Percentiles rank a stretch among this genome's conserved stretches.
phyloP scores from a whole-genome alignment of 2,113 vertebrate genomes.

The Orthochromis indermauri region DNA sequence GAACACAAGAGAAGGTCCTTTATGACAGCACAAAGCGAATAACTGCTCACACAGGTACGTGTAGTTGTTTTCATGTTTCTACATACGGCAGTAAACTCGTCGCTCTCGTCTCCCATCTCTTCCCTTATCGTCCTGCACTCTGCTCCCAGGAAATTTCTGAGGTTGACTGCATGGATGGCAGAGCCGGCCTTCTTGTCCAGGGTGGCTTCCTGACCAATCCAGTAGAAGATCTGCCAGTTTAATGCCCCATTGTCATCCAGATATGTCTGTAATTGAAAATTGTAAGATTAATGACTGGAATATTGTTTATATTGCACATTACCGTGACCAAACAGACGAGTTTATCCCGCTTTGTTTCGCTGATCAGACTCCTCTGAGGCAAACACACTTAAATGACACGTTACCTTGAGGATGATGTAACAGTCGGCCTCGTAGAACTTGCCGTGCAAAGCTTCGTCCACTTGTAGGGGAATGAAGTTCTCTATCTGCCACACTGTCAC shows the following conservation, averaged over 20 bases:
- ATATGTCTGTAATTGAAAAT: conserved; percentile 72
- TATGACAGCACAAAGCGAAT: background rate
- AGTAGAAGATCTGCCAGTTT: conserved; percentile 95
- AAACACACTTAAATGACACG: background rate
- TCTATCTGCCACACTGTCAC: conserved; percentile 92
- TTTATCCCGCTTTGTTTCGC: background rate
- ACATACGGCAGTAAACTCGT: conserved; percentile 86
- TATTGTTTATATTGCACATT: background rate
- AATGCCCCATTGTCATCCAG: conserved; percentile 87
- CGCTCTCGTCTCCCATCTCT: conserved; percentile 85
- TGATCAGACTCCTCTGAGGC: background rate
- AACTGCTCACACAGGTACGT: background rate
- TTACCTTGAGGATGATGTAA: conserved; percentile 95
- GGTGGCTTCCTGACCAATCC: conserved; percentile 92
- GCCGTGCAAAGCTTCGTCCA: conserved; percentile 86
- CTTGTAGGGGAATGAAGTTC: conserved; percentile 85
- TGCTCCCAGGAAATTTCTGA: conserved; percentile 90
- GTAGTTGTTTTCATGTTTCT: background rate
- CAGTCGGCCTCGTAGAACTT: conserved; percentile 97
- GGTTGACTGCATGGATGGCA: conserved; percentile 93
- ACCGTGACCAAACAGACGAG: background rate
- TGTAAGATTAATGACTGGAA: background rate
- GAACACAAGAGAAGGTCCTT: background rate
- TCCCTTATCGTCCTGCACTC: conserved; percentile 88
- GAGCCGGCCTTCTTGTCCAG: conserved; percentile 96